Evolutionary conservation across 2,888 invertebrate species (phyloP), one percentile per base, ranked within the genome.

Genomic region (Emmelina monodactyla): DNA sequence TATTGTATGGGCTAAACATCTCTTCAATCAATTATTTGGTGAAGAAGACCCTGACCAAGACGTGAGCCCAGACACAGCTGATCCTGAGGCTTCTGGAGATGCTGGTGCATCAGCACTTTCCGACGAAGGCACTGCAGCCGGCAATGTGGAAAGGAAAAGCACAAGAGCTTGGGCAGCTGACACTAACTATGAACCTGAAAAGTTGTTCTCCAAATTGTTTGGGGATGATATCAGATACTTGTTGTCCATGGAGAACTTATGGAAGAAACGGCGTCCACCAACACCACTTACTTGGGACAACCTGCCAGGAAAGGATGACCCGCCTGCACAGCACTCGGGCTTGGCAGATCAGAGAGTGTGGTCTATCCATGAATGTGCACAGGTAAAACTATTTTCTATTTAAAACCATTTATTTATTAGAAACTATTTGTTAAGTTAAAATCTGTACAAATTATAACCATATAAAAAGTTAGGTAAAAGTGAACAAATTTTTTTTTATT

Each of bases 21-120:
- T 99, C 7, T 99, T 98, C 75, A 97, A 97, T 91, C 98, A 99
- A 72, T 80, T 99, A 11, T 99, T 97, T 80, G 99, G 99, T 0
- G 96, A 97, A 71, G 89, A 89, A 41, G 97, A 97, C 66, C 92
- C 95, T 0, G 97, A 98, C 28, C 75, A 98, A 58, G 98, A 98
- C 64, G 97, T 99, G 2, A 97, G 97, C 9, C 99, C 99, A 0
- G 98, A 99, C 58, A 88, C 94, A 1, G 94, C 91, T 13, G 97
- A 98, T 73, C 96, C 97, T 5, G 97, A 97, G 71, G 90, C 92
- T 3, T 84, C 88, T 13, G 89, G 88, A 47, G 78, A 81, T 29
- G 88, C 89, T 3, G 89, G 88, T 0, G 62, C 82, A 34, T 75
- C 76, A 10, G 87, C 87, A 12, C 50, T 86, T 25, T 61, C 70